Base-by-base conservation (phyloP, 2,888 invertebrate genomes). In the Drosophila siamana region DNA sequence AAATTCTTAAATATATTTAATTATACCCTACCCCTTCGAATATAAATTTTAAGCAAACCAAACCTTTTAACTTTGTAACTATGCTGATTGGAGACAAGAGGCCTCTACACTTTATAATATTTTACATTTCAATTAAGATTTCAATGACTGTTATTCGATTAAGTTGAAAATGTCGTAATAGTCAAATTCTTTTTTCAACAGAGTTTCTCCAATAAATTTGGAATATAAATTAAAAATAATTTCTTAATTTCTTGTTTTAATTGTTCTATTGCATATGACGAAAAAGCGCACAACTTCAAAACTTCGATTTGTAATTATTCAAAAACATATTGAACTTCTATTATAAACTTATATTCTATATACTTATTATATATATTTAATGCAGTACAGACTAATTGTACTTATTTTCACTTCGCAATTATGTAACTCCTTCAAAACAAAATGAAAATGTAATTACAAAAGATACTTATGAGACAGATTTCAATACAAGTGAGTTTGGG, bases 391-490 rank as follows among this genome's bases (percentile, higher is more conserved):
- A 33, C 41, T 64, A 46, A 63, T 52, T 71, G 89, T 80, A 87
- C 84, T 66, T 60, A 38, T 56, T 77, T 86, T 52, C 55, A 68
- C 80, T 83, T 83, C 78, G 50, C 56, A 68, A 68, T 66, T 59
- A 74, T 63, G 43, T 62, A 68, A 73, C 50, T 83, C 54, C 46
- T 69, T 59, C 61, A 65, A 83, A 48, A 24, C 66, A 68, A 75
- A 84, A 68, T 3, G 41, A 54, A 41, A 54, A 64, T 61, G 48
- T 72, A 70, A 89, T 90, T 90, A 90, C 91, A 90, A 91, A 91
- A 90, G 90, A 90, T 90, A 90, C 90, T 90, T 90, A 90, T 89
- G 91, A 90, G 90, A 90, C 91, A 90, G 91, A 91, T 90, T 90
- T 90, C 90, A 91, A 91, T 90, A 78, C 90, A 90, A 90, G 91